These are phyloP conservation scores for Lepidostoma basale DNA, from an alignment of 1,140 invertebrate species.

Conservation along the genomic window DNA sequence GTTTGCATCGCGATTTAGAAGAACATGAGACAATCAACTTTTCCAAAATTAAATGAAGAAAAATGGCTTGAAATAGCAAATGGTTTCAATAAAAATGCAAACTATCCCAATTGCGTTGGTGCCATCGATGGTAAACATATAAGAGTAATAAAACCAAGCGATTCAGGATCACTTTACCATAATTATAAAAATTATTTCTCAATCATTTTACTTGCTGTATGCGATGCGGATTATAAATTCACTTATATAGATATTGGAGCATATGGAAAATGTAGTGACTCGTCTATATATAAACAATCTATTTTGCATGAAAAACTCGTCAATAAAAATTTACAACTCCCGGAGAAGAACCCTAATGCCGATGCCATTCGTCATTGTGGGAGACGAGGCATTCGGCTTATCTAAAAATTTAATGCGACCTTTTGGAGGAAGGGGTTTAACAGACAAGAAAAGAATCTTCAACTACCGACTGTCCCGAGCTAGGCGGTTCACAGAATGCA, in stretches of 20 bases:
- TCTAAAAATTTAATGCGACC: conserved; percentile 50
- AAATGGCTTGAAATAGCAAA: conserved; percentile 25
- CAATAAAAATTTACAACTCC: conserved; percentile 18
- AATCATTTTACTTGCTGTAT: conserved; percentile 22
- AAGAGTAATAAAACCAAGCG: conserved; percentile 20
- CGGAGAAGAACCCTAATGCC: conserved; percentile 3
- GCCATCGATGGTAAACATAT: conserved; percentile 19
- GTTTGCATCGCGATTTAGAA: conserved; percentile 24
- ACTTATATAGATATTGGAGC: conserved; percentile 31
- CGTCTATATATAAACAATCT: conserved; percentile 22
- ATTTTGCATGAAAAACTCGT: conserved; percentile 20
- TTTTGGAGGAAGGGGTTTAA: conserved; percentile 43
- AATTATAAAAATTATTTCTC: conserved; percentile 31
- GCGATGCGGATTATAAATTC: conserved; percentile 20
- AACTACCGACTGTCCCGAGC: conserved; percentile 56
- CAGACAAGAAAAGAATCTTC: conserved; percentile 51
- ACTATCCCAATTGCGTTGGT: conserved; percentile 21
- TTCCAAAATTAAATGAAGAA: conserved; percentile 31
- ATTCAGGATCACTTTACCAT: conserved; percentile 17
- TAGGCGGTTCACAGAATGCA: conserved; percentile 52
- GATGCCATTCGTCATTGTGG: conserved; percentile 22
- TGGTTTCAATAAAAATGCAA: conserved; percentile 11
- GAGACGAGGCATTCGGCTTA: conserved; percentile 53
- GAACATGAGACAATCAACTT: conserved; percentile 19
- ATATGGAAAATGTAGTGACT: conserved; percentile 30